Conservation (phyloP, 2,797 vertebrate genomes). For the Coendou prehensilis region DNA sequence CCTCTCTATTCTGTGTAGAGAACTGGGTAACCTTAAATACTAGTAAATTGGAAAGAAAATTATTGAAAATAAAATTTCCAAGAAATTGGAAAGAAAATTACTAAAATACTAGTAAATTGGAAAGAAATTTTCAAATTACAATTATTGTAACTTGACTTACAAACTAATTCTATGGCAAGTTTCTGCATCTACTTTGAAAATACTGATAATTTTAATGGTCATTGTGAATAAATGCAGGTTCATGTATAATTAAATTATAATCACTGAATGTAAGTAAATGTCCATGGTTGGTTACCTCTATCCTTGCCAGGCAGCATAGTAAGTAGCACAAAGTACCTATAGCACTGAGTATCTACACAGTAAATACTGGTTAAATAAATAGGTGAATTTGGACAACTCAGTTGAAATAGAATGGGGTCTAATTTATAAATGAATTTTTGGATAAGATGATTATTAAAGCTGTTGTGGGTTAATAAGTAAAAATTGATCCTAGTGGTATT, state of each 20-base stretch:
- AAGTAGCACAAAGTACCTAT: background rate
- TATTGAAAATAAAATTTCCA: background rate
- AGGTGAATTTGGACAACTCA: background rate
- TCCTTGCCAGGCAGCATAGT: background rate
- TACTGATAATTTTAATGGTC: background rate
- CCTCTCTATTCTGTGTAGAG: background rate
- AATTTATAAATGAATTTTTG: constrained; percentile 32
- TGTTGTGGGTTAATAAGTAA: background rate
- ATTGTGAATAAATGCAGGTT: constrained; percentile 25
- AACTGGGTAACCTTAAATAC: background rate
- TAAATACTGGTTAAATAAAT: constrained; percentile 22
- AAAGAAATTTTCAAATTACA: background rate
- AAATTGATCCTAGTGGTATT: background rate
- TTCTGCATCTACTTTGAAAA: constrained; percentile 63
- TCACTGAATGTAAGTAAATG: background rate
- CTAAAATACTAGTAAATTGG: background rate
- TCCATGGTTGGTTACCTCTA: background rate
- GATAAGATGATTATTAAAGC: background rate
- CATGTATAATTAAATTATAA: background rate
- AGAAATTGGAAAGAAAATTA: background rate
- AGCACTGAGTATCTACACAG: background rate
- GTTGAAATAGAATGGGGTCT: constrained; percentile 4
- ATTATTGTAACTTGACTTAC: constrained; percentile 1
- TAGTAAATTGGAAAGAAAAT: background rate
- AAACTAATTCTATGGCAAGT: constrained; percentile 1